Conservation (phyloP, 1,140 invertebrate species). For the Varroa destructor region DNA sequence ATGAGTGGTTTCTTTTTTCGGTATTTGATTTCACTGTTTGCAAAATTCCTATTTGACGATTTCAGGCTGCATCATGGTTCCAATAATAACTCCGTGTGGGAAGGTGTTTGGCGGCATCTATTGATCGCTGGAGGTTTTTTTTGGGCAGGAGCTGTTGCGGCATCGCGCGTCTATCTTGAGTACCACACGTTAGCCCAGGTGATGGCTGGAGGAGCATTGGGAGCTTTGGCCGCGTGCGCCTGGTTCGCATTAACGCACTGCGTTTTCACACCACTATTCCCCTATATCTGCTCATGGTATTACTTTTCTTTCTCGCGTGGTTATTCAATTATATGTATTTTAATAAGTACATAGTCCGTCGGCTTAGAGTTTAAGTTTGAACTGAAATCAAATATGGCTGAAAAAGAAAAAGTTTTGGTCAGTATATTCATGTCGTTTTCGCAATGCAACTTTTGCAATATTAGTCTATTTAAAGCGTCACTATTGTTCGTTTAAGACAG, state of each 20-base stretch:
- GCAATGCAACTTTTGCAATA: too few relatives aligned
- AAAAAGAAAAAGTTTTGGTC: background rate
- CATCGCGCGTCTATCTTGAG: constrained; percentile 59
- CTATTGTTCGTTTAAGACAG: too few relatives aligned
- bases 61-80: constrained; percentile 20
- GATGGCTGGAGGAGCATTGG: constrained; percentile 56
- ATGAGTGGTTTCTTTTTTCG: too few relatives aligned
- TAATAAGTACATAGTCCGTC: background rate
- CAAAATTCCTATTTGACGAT: background rate
- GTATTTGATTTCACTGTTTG: too few relatives aligned
- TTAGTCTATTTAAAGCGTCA: too few relatives aligned
- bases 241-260: constrained; percentile 68
- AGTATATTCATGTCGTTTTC: background rate
- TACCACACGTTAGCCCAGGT: constrained; percentile 76
- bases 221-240: constrained; percentile 51
- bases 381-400: background rate
- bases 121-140: constrained; percentile 6
- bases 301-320: constrained; percentile 35
- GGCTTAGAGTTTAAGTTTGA: constrained; percentile 3
- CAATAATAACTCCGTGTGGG: constrained; percentile 28
- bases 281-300: constrained; percentile 69
- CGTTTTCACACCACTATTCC: constrained; percentile 69
- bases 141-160: constrained; percentile 30
- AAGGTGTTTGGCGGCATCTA: constrained; percentile 28
- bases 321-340: background rate